phyloP scores from a whole-genome alignment of 23 tunicate genomes.

The Trididemnum miniatum region DNA sequence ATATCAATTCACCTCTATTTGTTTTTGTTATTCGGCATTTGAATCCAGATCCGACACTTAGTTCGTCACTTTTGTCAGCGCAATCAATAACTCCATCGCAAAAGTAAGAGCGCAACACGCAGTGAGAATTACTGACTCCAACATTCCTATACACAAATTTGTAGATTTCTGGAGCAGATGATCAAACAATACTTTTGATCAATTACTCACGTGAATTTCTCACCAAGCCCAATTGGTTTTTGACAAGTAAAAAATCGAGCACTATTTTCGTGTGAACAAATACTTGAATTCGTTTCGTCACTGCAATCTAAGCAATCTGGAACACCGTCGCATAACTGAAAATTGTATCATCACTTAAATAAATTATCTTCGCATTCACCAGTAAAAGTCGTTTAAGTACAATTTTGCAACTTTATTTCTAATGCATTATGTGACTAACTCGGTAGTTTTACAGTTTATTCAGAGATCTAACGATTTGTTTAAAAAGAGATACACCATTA shows the following conservation, averaged over 20 bases:
- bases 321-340: slow-evolving; percentile 58
- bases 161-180: too few relatives aligned
- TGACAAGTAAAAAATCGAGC: slow-evolving; percentile 26
- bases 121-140: slow-evolving; percentile 34
- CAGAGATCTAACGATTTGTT: too few relatives aligned
- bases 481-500: too few relatives aligned
- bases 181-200: too few relatives aligned
- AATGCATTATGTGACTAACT: too few relatives aligned
- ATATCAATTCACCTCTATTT: background rate
- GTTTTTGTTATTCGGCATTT: slow-evolving; percentile 41
- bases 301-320: slow-evolving; percentile 53
- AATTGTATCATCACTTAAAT: too few relatives aligned
- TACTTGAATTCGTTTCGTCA: slow-evolving; percentile 33
- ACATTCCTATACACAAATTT: background rate
- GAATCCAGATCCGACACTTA: slow-evolving; percentile 34
- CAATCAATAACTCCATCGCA: slow-evolving; percentile 62
- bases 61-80: slow-evolving; percentile 56
- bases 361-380: too few relatives aligned
- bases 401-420: too few relatives aligned
- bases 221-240: slow-evolving; percentile 28
- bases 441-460: too few relatives aligned
- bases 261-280: background rate
- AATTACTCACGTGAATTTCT: slow-evolving; percentile 13
- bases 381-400: too few relatives aligned
- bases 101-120: slow-evolving; percentile 44